Conservation (phyloP, 2,888 invertebrate species). For the Melanchra persicariae region DNA sequence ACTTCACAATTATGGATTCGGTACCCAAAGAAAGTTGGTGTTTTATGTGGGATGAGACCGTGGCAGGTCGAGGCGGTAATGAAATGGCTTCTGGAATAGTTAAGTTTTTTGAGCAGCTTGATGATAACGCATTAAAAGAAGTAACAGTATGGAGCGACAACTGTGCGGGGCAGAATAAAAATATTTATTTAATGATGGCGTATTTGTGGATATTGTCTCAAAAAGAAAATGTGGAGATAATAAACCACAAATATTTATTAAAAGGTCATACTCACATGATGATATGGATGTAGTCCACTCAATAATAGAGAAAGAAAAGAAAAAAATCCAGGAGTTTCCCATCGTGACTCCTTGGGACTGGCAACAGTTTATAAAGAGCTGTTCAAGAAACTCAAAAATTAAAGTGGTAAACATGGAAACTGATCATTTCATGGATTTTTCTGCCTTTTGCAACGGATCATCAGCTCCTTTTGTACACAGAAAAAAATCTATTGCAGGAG, state of each 20-base stretch:
- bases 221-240: too few species aligned
- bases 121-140: neutral
- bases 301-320: conserved; percentile 27
- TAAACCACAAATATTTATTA: conserved; percentile 19
- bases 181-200: conserved; percentile 1
- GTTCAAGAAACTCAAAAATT: too few species aligned
- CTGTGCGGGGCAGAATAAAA: conserved; percentile 16
- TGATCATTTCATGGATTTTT: too few species aligned
- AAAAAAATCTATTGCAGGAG: too few species aligned
- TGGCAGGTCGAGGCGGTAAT: conserved; percentile 28
- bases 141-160: conserved; percentile 21
- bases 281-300: conserved; percentile 25
- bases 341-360: conserved; percentile 5
- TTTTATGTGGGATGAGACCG: conserved; percentile 25
- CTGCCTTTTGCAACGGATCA: too few species aligned
- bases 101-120: conserved; percentile 20
- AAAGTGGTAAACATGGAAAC: too few species aligned
- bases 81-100: conserved; percentile 28
- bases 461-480: too few species aligned
- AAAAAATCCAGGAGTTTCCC: conserved; percentile 13
- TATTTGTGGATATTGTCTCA: too few species aligned
- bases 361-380: too few species aligned
- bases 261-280: conserved; percentile 23
- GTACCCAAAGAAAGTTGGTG: conserved; percentile 19
- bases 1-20: conserved; percentile 25